Conservation (phyloP, 2,797 vertebrate genomes). For the Decapterus maruadsi region DNA sequence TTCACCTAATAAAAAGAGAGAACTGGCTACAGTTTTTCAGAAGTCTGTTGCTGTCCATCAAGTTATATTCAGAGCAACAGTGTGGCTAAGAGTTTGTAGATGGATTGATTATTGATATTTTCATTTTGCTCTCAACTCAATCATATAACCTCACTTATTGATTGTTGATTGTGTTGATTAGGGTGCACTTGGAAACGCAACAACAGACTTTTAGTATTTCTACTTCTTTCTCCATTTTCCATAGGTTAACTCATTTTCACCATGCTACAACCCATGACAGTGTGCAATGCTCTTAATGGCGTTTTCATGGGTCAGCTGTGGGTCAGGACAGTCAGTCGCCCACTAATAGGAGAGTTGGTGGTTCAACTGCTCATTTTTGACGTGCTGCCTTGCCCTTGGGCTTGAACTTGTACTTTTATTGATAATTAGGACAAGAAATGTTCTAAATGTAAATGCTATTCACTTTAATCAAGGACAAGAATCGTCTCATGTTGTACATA, state of each 20-base stretch:
- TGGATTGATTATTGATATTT: slow-evolving; percentile 17
- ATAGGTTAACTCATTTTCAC: slow-evolving; percentile 6
- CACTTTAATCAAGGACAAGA: neutral
- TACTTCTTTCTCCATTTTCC: neutral
- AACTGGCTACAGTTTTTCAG: neutral
- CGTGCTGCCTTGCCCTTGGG: too few relatives aligned
- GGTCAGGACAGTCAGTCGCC: neutral
- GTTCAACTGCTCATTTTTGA: too few relatives aligned
- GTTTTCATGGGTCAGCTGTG: neutral
- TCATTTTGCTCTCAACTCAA: neutral
- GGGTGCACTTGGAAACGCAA: neutral
- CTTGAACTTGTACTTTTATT: too few relatives aligned
- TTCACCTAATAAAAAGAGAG: neutral
- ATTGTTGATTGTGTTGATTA: neutral
- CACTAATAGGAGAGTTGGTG: neutral
- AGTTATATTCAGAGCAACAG: neutral
- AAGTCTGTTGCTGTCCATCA: slow-evolving; percentile 13
- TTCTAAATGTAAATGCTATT: too few relatives aligned
- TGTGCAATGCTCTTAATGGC: slow-evolving; percentile 16
- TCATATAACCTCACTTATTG: neutral
- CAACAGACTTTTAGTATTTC: neutral
- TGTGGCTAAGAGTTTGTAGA: slow-evolving; percentile 8
- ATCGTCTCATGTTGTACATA: slow-evolving; percentile 32
- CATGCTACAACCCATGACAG: neutral
- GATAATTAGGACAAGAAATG: too few relatives aligned